Evolutionary conservation across 2,113 vertebrate genomes (phyloP).

Genomic region (Ictalurus furcatus): DNA sequence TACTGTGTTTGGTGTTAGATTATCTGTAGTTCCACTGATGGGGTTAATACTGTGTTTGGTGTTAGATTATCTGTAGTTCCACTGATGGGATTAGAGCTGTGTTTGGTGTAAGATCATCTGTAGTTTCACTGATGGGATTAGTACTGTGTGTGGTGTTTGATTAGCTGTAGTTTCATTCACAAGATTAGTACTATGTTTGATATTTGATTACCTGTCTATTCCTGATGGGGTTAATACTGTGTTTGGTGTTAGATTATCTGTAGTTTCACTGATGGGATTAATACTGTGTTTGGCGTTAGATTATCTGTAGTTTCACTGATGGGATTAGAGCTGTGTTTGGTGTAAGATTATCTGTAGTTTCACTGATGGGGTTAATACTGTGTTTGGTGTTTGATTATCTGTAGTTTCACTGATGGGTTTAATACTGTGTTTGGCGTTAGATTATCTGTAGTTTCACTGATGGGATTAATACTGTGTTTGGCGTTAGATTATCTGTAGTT

Average conservation of each 20-base stretch:
- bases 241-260: conserved; percentile 47
- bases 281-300: background rate
- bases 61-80: background rate
- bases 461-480: background rate
- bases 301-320: background rate
- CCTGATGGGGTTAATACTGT: background rate
- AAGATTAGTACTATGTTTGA: background rate
- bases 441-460: conserved; percentile 68
- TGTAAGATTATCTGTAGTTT: conserved; percentile 69
- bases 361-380: background rate
- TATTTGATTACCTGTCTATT: conserved; percentile 68
- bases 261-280: conserved; percentile 66
- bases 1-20: conserved; percentile 44
- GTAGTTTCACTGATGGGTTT: background rate
- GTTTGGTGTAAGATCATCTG: conserved; percentile 71
- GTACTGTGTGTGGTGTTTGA: background rate
- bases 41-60: background rate
- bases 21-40: conserved; percentile 60
- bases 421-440: background rate
- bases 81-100: background rate
- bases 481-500: conserved; percentile 65
- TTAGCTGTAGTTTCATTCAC: background rate
- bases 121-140: conserved; percentile 71
- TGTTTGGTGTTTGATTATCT: conserved; percentile 65
- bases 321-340: background rate